These are phyloP conservation scores for Phaedon cochleariae DNA, from an alignment of 2,888 invertebrate species.

Conservation along the genomic window DNA sequence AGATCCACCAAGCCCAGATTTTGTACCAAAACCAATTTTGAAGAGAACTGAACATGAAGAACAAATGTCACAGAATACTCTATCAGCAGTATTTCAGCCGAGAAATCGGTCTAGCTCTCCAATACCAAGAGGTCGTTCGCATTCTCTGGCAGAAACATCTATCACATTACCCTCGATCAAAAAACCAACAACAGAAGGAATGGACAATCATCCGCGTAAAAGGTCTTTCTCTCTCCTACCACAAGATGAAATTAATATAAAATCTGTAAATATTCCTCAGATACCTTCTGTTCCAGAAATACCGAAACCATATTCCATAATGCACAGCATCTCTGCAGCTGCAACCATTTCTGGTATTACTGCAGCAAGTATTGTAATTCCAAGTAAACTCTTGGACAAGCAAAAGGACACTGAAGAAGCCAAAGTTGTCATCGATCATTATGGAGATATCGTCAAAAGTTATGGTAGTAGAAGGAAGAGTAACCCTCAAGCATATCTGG, in stretches of 20 bases:
- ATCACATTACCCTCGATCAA: constrained; percentile 9
- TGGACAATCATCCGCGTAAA: constrained; percentile 31
- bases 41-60: constrained; percentile 63
- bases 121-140: constrained; percentile 35
- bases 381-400: constrained; percentile 53
- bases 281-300: constrained; percentile 20
- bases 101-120: constrained; percentile 41
- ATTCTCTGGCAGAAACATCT: constrained; percentile 33
- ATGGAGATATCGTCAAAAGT: constrained; percentile 80
- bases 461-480: constrained; percentile 63
- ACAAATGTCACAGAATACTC: constrained; percentile 16
- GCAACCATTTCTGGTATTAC: constrained; percentile 55
- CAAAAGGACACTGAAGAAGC: constrained; percentile 70
- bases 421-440: constrained; percentile 78
- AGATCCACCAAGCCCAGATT: constrained; percentile 74
- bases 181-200: constrained; percentile 15
- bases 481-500: constrained; percentile 43
- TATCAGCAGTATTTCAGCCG: constrained; percentile 32
- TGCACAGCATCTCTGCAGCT: constrained; percentile 47
- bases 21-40: constrained; percentile 81
- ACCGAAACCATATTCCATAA: constrained; percentile 30
- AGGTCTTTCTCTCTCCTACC: constrained; percentile 48
- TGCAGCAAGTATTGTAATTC: constrained; percentile 56
- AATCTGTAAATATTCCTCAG: constrained; percentile 19
- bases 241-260: constrained; percentile 29